Evolutionary conservation across 2,888 invertebrate species (phyloP), one percentile per base, ranked within the genome.

Genomic region (Nomada fabriciana): DNA sequence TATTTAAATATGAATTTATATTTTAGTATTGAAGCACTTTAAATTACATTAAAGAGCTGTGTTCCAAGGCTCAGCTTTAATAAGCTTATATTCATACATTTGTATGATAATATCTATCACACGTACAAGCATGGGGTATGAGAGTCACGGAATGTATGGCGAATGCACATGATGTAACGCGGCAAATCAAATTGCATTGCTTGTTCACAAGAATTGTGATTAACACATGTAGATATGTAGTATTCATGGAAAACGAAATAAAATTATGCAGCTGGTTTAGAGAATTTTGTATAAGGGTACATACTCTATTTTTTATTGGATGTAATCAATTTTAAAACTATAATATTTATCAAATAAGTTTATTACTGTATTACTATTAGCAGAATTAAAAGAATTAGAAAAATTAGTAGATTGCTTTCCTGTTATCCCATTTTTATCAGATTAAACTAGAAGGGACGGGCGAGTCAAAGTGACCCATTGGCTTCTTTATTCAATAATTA

Each of bases 141-240:
- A 57, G 81, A 81, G 82, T 80, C 79, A 83, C 88, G 88, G 79
- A 88, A 86, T 81, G 87, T 84, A 85, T 80, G 84, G 77, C 59
- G 64, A 68, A 68, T 75, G 60, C 67, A 29, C 76, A 68, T 73
- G 79, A 76, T 70, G 76, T 70, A 50, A 63, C 68, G 65, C 64
- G 29, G 77, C 84, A 76, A 87, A 87, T 87, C 84, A 70, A 76
- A 29, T 71, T 68, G 80, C 81, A 68, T 82, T 81, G 77, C 76
- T 81, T 72, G 57, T 63, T 72, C 76, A 68, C 59, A 55, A 63
- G 75, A 76, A 74, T 78, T 72, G 68, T 76, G 78, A 87, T 72
- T 75, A 85, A 79, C 83, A 79, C 59, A 43, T 57, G 36, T 42
- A 69, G 20, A 20, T 53, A 20, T 11, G 18, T 36, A 23, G 63